Base-by-base conservation (phyloP, 2,113 vertebrate species). In the Grus americana region DNA sequence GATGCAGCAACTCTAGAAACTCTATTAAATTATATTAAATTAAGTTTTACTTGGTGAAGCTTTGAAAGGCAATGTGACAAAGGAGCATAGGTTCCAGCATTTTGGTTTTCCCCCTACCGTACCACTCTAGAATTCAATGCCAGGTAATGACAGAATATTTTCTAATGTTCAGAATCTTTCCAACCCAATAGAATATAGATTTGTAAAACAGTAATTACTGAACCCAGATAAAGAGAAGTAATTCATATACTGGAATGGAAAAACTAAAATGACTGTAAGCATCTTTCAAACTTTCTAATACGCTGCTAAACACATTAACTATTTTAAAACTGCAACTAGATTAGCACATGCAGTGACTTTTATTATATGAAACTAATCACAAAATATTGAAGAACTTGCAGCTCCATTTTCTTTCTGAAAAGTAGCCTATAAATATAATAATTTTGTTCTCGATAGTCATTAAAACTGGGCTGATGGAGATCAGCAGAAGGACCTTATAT, bases 391-490 rank as follows among this genome's bases (percentile, higher is more conserved):
- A 84, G 79, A 96, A 54, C 26, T 47, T 0, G 0, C 20, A 90
- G 22, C 9, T 59, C 23, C 14, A 66, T 88, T 88, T 82, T 66
- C 42, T 50, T 91, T 58, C 46, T 50, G 49, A 88, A 73, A 88
- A 92, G 27, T 23, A 92, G 38, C 8, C 47, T 71, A 88, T 59
- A 96, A 96, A 94, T 80, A 86, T 4, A 93, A 59, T 71, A 88
- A 94, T 92, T 97, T 94, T 92, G 14, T 86, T 88, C 92, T 90
- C 4, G 21, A 52, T 88, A 42, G 11, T 88, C 75, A 86, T 94
- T 86, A 79, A 52, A 82, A 78, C n/a, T 84, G 57, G n/a, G 68
- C 81, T 26, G 88, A 78, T 40, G 10, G 59, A 88, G 92, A 93
- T 92, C 72, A 86, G 63, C 47, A 94, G 58, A 90, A 88, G 36